Evolutionary conservation across 1,140 invertebrate species (phyloP).

Genomic region (Drosophila gunungcola): DNA sequence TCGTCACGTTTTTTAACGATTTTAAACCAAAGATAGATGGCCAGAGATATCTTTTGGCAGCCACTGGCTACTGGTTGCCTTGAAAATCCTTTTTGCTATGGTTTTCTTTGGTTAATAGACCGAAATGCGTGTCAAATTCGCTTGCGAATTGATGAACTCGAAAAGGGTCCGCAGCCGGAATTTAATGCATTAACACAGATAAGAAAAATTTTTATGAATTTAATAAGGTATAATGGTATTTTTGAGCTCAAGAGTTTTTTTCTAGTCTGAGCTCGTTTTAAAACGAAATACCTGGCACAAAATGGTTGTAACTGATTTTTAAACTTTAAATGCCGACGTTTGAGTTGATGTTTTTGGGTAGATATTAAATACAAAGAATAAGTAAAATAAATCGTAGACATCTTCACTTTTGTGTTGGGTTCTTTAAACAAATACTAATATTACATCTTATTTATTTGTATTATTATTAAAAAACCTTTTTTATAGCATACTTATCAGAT

Average conservation of each 20-base stretch:
- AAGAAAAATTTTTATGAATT: conserved; percentile 27
- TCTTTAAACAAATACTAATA: background rate
- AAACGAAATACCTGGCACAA: no score
- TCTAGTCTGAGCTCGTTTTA: no score
- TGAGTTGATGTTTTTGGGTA: no score
- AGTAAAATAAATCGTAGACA: no score
- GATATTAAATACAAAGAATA: no score
- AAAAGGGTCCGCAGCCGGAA: conserved; percentile 25
- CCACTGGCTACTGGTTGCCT: conserved; percentile 49
- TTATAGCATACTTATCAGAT: conserved; percentile 28
- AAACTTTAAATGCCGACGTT: no score
- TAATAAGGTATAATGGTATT: background rate
- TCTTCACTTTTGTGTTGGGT: background rate
- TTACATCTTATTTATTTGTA: background rate
- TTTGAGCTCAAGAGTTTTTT: background rate
- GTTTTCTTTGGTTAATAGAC: conserved; percentile 43
- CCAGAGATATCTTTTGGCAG: conserved; percentile 47
- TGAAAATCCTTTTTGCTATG: conserved; percentile 46
- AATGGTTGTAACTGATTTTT: no score
- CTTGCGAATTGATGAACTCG: conserved; percentile 51
- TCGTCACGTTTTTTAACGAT: conserved; percentile 49
- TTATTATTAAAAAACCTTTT: background rate
- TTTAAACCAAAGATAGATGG: conserved; percentile 63
- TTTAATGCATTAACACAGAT: conserved; percentile 39
- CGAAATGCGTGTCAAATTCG: conserved; percentile 49